Evolutionary conservation across 2,797 vertebrate species (phyloP).

Genomic region (Poeciliopsis infans): DNA sequence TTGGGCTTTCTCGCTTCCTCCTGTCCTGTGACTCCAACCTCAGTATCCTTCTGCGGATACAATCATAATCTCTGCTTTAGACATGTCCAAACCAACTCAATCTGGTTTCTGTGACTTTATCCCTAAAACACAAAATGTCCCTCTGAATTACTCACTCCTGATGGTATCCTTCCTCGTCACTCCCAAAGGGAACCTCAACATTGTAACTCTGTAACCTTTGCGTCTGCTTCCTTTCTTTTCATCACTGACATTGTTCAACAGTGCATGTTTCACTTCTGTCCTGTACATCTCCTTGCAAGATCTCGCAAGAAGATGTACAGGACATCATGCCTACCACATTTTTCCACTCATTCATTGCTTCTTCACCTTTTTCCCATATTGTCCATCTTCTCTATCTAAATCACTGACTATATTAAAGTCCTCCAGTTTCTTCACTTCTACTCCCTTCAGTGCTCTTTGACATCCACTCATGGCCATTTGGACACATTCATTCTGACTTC

Average conservation of each 20-base stretch:
- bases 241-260: no score
- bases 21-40: neutral
- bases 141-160: no score
- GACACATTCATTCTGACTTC: neutral
- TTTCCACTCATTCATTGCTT: neutral
- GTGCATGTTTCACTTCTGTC: no score
- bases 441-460: neutral
- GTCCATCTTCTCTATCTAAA: neutral
- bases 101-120: no score
- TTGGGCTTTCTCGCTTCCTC: neutral
- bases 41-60: neutral
- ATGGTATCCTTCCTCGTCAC: no score
- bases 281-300: no score
- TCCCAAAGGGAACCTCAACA: no score
- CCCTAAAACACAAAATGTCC: no score
- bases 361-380: neutral
- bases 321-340: neutral
- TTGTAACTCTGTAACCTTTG: no score
- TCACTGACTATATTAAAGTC: neutral
- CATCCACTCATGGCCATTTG: neutral
- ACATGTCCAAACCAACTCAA: no score
- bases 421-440: neutral
- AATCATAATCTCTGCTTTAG: neutral
- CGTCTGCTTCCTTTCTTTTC: no score
- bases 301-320: no score